Evolutionary conservation across 2,113 vertebrate genomes (phyloP).

Genomic region (Neolamprologus modestus): DNA sequence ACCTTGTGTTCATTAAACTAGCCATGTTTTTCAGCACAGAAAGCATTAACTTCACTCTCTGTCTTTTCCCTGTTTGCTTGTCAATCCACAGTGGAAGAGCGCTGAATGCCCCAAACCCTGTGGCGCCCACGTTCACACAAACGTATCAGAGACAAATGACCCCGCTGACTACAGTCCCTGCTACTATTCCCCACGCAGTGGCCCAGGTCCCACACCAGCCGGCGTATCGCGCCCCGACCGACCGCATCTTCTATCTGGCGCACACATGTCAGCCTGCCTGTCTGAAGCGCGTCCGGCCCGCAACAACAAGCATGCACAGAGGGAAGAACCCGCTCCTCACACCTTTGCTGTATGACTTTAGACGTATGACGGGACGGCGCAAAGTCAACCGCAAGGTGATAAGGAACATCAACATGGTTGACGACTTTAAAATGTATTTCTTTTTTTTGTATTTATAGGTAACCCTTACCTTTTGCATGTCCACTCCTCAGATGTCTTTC

Average conservation of each 20-base stretch:
- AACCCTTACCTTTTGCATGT: not conserved
- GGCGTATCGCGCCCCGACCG: slow-evolving; percentile 84
- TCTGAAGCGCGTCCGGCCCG: slow-evolving; percentile 78
- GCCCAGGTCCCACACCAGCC: slow-evolving; percentile 81
- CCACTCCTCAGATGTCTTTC: slow-evolving; percentile 80
- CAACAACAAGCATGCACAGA: slow-evolving; percentile 71
- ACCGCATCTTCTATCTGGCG: slow-evolving; percentile 89
- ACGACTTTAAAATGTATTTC: not conserved
- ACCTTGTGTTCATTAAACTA: not conserved
- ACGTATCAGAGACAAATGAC: slow-evolving; percentile 8
- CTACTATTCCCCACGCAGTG: slow-evolving; percentile 33
- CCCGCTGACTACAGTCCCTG: not conserved
- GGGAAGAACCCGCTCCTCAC: slow-evolving; percentile 90
- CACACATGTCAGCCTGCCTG: slow-evolving; percentile 83
- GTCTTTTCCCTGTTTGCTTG: not conserved
- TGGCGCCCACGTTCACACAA: not conserved
- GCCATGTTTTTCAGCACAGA: not conserved
- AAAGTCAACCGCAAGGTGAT: slow-evolving; percentile 87
- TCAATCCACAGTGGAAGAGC: not conserved
- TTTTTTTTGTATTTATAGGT: not conserved
- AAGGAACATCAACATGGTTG: not conserved
- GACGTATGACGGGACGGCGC: slow-evolving; percentile 89
- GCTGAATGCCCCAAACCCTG: not conserved
- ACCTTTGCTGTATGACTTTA: slow-evolving; percentile 90
- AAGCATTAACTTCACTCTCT: not conserved